phyloP scores from a whole-genome alignment of 2,888 invertebrate genomes.

The Geophilus truncorum region DNA sequence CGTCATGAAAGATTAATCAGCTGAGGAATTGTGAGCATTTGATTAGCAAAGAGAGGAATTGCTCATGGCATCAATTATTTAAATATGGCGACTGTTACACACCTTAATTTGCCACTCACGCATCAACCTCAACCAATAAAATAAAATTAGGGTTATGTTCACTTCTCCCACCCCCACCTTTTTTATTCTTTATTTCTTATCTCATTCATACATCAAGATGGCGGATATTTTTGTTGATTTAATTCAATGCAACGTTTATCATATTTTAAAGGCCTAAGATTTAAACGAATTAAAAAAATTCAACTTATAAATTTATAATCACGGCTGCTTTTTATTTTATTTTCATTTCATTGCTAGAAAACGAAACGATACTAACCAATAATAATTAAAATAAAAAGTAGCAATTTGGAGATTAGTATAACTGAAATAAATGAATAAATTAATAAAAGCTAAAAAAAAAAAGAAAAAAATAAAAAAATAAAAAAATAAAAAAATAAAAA shows the following conservation, averaged over 20 bases:
- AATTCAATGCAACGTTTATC: background rate
- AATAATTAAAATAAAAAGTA: background rate
- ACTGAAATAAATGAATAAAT: background rate
- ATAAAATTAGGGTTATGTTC: background rate
- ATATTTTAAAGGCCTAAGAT: background rate
- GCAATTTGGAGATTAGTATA: background rate
- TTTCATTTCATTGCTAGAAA: background rate
- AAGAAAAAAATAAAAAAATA: background rate
- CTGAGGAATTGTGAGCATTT: slow-evolving; percentile 20
- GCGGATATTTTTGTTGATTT: slow-evolving; percentile 5
- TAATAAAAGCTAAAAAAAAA: background rate
- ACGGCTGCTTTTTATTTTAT: background rate
- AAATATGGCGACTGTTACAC: slow-evolving; percentile 21
- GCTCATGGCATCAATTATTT: slow-evolving; percentile 18
- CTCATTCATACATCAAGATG: background rate
- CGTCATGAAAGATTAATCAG: slow-evolving; percentile 3
- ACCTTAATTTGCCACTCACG: slow-evolving; percentile 27
- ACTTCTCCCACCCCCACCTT: too few species aligned
- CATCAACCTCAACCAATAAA: slow-evolving; percentile 24
- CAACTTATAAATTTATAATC: background rate
- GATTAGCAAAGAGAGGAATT: slow-evolving; percentile 13
- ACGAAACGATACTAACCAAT: too few species aligned
- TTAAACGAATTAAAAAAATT: background rate
- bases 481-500: background rate
- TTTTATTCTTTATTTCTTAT: background rate